These are phyloP conservation scores for Crotalus helleri DNA, from an alignment of 2,113 vertebrate genomes.

Conservation along the genomic window DNA sequence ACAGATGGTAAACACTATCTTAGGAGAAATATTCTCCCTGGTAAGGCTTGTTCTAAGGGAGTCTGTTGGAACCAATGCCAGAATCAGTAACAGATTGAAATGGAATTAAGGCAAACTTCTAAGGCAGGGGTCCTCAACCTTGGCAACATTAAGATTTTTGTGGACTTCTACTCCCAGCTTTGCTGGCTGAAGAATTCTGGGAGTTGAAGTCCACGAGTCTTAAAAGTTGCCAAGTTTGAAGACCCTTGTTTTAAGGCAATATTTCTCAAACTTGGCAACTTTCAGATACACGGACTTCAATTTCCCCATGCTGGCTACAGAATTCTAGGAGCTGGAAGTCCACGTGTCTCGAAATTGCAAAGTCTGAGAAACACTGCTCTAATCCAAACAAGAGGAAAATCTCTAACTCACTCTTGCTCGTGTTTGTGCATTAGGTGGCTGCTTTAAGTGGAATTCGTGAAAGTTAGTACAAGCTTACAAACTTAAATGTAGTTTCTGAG, in stretches of 20 bases:
- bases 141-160: no score
- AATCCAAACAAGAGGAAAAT: background rate
- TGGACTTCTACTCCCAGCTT: no score
- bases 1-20: background rate
- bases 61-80: background rate
- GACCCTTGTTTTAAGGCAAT: background rate
- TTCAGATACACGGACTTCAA: background rate
- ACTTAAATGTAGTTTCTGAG: no score
- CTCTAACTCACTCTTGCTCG: background rate
- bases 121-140: background rate
- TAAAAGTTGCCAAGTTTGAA: no score
- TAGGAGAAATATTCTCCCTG: background rate
- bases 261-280: background rate
- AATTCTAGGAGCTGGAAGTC: background rate
- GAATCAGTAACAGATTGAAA: background rate
- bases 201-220: no score
- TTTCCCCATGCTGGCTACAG: background rate
- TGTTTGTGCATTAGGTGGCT: background rate
- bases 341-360: background rate
- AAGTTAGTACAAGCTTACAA: background rate
- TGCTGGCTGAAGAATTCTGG: no score
- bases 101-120: background rate
- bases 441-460: background rate
- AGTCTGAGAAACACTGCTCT: background rate
- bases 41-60: background rate